These are phyloP conservation scores for Prunella strophiata DNA, from an alignment of 2,797 vertebrate genomes.

Conservation along the genomic window DNA sequence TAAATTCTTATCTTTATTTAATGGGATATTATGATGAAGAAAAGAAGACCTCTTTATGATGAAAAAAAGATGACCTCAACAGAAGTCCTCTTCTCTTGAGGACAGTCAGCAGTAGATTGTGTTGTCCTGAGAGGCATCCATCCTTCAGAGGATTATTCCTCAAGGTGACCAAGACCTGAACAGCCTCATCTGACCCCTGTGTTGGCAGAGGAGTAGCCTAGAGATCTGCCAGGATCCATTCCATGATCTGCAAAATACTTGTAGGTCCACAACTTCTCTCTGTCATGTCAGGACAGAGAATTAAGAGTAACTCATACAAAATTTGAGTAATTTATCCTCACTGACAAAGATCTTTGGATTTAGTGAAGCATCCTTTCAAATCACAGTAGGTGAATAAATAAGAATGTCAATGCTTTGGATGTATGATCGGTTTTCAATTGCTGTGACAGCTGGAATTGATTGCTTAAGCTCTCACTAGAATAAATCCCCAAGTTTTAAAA, in stretches of 20 bases:
- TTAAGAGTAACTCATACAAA: not conserved
- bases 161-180: not conserved
- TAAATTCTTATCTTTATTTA: not conserved
- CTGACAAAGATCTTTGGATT: not conserved
- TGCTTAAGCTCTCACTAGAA: fast-evolving
- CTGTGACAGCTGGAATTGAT: not conserved
- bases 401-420: not conserved
- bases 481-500: not conserved
- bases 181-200: fast-evolving
- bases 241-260: not conserved
- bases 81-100: not conserved
- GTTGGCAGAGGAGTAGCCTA: not conserved
- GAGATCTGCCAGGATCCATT: not conserved
- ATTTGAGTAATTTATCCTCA: not conserved
- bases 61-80: not conserved
- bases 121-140: not conserved
- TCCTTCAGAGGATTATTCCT: not conserved
- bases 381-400: not conserved
- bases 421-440: not conserved
- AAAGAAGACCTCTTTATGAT: not conserved
- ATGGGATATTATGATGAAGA: not conserved
- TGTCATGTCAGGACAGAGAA: not conserved
- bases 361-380: not conserved
- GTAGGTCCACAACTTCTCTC: not conserved
- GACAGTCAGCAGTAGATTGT: not conserved